Evolutionary conservation across 2,888 invertebrate genomes (phyloP), one percentile per base, ranked within the genome.

Genomic region (Drosophila multiciliata): DNA sequence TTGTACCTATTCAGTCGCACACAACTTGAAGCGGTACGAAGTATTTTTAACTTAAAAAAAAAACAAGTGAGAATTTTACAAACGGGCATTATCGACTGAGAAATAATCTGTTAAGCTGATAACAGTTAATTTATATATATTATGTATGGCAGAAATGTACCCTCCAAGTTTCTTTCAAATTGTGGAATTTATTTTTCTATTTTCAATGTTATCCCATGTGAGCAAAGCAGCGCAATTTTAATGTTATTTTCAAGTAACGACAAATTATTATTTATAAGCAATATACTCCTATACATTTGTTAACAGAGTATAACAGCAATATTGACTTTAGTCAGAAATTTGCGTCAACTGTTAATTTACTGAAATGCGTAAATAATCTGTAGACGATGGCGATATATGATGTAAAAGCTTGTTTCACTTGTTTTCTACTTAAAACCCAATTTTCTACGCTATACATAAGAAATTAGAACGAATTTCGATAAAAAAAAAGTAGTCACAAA

Each of bases 31-130:
- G 60, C 60, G 32, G 49, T 60, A 45, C 20, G 11, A 57, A 67
- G 35, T 62, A 48, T 62, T 62, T 53, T 57, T 17, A 54, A 66
- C 61, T 38, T 29, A 1, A 17, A n/a, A 35, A 12, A 23, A 45
- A 20, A 36, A 36, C 15, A 45, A 45, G 4, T 23, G 20, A 45
- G 45, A 3, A 23, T 23, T 45, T 45, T 45, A 45, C 20, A 45
- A 7, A 15, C 7, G 20, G 20, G 3, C 45, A 0, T 45, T 15
- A 15, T 15, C 15, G 23, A 15, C 8, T 23, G 8, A 15, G 4
- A 8, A 23, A 15, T 45, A 23, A 15, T 15, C 23, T 45, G 4
- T 15, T 8, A 15, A 15, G 15, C 23, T 45, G 6, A n/a, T 2
- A n/a, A 1, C 9, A 12, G 2, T 20, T 42, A 36, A 3, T 36